These are phyloP conservation scores for Enhydra lutris DNA, from an alignment of 2,113 vertebrate species.

Conservation along the genomic window DNA sequence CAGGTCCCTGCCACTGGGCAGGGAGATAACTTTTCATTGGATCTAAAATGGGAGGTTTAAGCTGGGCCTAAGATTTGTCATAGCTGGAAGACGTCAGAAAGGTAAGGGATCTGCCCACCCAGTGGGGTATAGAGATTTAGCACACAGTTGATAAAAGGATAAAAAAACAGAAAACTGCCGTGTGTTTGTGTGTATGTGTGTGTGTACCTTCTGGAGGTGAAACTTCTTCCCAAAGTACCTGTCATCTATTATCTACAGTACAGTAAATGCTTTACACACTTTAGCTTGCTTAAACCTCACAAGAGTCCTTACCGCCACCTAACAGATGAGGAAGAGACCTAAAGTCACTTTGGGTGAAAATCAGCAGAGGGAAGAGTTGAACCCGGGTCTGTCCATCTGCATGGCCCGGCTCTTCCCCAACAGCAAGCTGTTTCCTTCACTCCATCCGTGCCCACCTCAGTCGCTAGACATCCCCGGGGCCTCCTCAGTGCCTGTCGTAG, in stretches of 20 bases:
- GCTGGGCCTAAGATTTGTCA: neutral
- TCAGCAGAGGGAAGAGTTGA: neutral
- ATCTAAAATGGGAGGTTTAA: neutral
- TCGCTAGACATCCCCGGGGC: neutral
- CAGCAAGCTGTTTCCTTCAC: accelerated
- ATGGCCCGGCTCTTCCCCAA: neutral
- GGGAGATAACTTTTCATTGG: neutral
- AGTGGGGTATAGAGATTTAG: neutral
- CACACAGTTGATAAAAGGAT: neutral
- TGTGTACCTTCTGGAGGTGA: neutral
- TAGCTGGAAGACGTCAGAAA: neutral
- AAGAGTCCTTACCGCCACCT: neutral
- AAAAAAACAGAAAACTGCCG: neutral
- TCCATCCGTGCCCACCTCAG: neutral
- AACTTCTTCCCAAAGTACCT: neutral
- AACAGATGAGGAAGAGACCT: neutral
- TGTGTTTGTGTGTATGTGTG: neutral
- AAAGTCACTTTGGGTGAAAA: neutral
- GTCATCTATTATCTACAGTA: neutral
- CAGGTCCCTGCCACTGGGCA: neutral
- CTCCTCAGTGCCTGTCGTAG: neutral
- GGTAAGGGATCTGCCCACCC: neutral
- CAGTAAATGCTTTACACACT: neutral
- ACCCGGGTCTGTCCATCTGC: neutral
- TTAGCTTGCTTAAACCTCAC: neutral